Base-by-base conservation (phyloP, 2,797 vertebrate genomes). In the Pempheris klunzingeri region DNA sequence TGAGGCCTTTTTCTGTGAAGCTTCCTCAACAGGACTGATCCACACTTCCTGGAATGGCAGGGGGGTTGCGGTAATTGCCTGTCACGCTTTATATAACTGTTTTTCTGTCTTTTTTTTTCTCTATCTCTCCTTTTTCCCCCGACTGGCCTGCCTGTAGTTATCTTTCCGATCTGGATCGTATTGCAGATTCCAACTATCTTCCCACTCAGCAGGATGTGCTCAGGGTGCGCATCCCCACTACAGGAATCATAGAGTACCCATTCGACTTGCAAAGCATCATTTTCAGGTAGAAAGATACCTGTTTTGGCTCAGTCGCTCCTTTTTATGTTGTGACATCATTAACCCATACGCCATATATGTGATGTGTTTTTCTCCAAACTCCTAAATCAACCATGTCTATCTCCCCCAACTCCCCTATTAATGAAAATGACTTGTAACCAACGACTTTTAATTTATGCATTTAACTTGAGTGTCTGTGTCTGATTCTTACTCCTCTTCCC, bases 181-280 rank as follows among this genome's bases (percentile, higher is more conserved):
- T 96, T 78, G 77, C 95, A 76, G 94, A 95, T 41, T 7, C 86
- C 85, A 87, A 66, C 94, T 96, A 96, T 92, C 95, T 96, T 83
- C 96, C 96, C 87, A 96, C 96, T 90, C 96, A 96, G 90, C 96
- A 96, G 91, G 96, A 96, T 89, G 95, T 96, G 86, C 94, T 96
- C 84, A 94, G 96, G 92, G 96, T 96, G 86, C 95, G 96, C 92
- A 96, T 96, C 86, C 96, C 96, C 69, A 96, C 96, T 71, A 96
- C 96, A 55, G 96, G 96, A 77, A 96, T 96, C 92, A 96, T 96
- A 88, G 96, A 96, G 92, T 96, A 96, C 87, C 96, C 96, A 14
- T 96, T 96, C 90, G 96, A 96, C 95, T 93, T 96, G 92, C 95
- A 95, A 76, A 96, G 95, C 95, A 96, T 96, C 94, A 96, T 96